Evolutionary conservation across 2,888 invertebrate species (phyloP).

Genomic region (Cheilosia vernalis): DNA sequence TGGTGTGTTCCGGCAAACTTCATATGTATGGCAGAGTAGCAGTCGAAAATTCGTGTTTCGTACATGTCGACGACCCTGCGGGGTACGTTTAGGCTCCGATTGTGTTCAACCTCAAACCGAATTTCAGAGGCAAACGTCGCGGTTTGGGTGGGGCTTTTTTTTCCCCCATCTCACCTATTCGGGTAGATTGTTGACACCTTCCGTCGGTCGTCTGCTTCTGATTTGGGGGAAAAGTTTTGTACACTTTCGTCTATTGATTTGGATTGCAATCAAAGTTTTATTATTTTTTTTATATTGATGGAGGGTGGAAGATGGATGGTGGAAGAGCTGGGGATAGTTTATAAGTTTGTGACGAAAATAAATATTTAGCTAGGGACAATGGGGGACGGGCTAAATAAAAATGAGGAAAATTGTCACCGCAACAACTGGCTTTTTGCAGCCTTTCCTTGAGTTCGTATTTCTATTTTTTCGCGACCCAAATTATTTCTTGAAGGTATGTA

Average conservation of each 20-base stretch:
- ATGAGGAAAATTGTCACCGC: too few relatives aligned
- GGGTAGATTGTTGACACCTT: constrained; percentile 35
- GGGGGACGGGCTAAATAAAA: too few relatives aligned
- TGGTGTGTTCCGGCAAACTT: constrained; percentile 10
- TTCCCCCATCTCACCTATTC: neutral
- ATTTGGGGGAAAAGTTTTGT: constrained; percentile 22
- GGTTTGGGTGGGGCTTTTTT: constrained; percentile 28
- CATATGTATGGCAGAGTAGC: constrained; percentile 19
- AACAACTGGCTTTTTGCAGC: too few relatives aligned
- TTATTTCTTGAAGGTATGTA: too few relatives aligned
- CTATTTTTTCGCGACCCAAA: too few relatives aligned
- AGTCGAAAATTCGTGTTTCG: constrained; percentile 44
- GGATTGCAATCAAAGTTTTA: neutral
- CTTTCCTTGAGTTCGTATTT: too few relatives aligned
- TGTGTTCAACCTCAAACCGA: constrained; percentile 75
- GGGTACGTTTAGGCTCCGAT: constrained; percentile 64
- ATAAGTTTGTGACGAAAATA: too few relatives aligned
- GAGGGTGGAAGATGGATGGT: neutral
- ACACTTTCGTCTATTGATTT: neutral
- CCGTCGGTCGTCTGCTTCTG: neutral
- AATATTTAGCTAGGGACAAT: too few relatives aligned
- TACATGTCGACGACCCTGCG: constrained; percentile 46
- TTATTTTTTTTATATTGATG: neutral
- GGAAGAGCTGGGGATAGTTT: too few relatives aligned
- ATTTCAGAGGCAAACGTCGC: constrained; percentile 60